phyloP scores from a whole-genome alignment of 2,888 invertebrate species.

The Diarsia rubi region DNA sequence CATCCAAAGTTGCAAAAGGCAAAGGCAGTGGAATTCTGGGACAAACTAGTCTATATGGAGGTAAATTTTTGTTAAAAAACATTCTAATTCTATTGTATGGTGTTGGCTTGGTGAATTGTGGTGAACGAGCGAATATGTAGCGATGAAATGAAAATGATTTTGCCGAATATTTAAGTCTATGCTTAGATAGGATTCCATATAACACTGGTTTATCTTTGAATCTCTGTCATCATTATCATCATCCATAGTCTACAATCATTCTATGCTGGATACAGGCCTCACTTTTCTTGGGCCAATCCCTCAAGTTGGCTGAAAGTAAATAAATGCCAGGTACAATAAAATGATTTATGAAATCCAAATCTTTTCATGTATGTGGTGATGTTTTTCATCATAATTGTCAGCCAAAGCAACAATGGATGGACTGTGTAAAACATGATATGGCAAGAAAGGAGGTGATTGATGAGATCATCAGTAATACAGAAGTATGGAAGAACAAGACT shows the following conservation, averaged over 20 bases:
- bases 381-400: background rate
- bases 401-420: too few species aligned
- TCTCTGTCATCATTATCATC: background rate
- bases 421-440: too few species aligned
- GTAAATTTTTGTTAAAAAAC: slow-evolving; percentile 19
- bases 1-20: slow-evolving; percentile 11
- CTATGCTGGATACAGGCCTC: too few species aligned
- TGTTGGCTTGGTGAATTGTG: background rate
- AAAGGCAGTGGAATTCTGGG: background rate
- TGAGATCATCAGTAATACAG: too few species aligned
- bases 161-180: background rate
- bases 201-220: background rate
- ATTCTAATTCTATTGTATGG: slow-evolving; percentile 1
- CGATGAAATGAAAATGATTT: background rate
- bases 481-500: too few species aligned
- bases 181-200: background rate
- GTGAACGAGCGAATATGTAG: background rate
- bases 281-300: too few species aligned
- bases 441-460: too few species aligned
- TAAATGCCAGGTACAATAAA: too few species aligned
- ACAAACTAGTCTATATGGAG: slow-evolving; percentile 20
- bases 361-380: background rate
- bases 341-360: too few species aligned
- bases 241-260: too few species aligned
- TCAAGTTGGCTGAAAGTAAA: too few species aligned